phyloP scores from a whole-genome alignment of 2,888 invertebrate species.

The Pheosia gnoma region DNA sequence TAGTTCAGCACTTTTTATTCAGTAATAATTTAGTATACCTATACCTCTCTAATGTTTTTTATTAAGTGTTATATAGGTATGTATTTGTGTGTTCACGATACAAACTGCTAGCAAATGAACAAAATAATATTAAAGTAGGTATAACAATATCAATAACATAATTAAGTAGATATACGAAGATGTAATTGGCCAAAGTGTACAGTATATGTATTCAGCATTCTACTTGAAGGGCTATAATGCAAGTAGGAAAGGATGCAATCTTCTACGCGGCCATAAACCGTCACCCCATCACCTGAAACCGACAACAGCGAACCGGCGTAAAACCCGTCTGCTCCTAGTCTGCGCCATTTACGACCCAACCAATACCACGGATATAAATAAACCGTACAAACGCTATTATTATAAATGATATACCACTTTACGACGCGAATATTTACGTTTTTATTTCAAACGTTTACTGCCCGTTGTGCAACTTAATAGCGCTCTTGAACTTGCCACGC shows the following conservation, averaged over 20 bases:
- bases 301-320: conserved; percentile 59
- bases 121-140: too few species aligned
- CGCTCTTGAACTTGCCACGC: conserved; percentile 77
- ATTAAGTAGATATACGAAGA: too few species aligned
- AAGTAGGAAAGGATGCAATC: conserved; percentile 47
- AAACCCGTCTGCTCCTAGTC: conserved; percentile 80
- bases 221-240: conserved; percentile 40
- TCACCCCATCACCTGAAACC: conserved; percentile 65
- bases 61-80: too few species aligned
- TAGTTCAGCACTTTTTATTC: too few species aligned
- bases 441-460: conserved; percentile 78
- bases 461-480: conserved; percentile 80
- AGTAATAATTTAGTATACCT: too few species aligned
- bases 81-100: too few species aligned
- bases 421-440: conserved; percentile 70
- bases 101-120: too few species aligned
- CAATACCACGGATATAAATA: conserved; percentile 76
- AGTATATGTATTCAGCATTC: conserved; percentile 25
- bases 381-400: conserved; percentile 61
- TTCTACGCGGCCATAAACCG: conserved; percentile 45
- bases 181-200: conserved; percentile 11
- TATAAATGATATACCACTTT: conserved; percentile 58
- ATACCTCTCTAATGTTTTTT: too few species aligned
- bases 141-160: too few species aligned
- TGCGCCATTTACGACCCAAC: conserved; percentile 76